phyloP scores from a whole-genome alignment of 2,797 vertebrate genomes.

The Malurus splendens region DNA sequence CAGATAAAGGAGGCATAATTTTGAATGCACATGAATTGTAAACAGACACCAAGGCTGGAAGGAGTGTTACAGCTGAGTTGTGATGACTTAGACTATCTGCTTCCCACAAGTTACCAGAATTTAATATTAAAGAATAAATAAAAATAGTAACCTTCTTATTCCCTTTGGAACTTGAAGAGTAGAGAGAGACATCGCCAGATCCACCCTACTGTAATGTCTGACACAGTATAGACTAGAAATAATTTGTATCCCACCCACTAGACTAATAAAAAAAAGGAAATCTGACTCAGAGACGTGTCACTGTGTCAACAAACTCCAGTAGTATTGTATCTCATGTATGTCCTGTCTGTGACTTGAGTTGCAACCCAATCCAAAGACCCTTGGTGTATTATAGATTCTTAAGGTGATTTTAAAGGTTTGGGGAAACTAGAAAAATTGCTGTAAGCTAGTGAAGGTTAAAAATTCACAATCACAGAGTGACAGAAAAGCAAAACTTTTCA shows the following conservation, averaged over 20 bases:
- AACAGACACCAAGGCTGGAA: neutral
- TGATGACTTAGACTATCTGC: neutral
- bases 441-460: neutral
- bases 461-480: neutral
- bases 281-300: slow-evolving; percentile 7
- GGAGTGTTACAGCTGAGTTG: neutral
- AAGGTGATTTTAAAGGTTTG: neutral
- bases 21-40: neutral
- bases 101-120: neutral
- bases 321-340: neutral
- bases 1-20: neutral
- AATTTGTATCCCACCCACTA: neutral
- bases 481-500: neutral
- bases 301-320: neutral
- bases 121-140: neutral
- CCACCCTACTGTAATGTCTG: neutral
- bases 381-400: neutral
- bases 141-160: neutral
- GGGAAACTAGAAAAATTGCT: neutral
- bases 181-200: neutral
- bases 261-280: neutral
- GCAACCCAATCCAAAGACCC: neutral
- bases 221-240: neutral
- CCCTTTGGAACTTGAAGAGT: neutral
- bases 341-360: neutral